Base-by-base conservation (phyloP, 2,888 invertebrate genomes). In the Standfussiana lucernea region DNA sequence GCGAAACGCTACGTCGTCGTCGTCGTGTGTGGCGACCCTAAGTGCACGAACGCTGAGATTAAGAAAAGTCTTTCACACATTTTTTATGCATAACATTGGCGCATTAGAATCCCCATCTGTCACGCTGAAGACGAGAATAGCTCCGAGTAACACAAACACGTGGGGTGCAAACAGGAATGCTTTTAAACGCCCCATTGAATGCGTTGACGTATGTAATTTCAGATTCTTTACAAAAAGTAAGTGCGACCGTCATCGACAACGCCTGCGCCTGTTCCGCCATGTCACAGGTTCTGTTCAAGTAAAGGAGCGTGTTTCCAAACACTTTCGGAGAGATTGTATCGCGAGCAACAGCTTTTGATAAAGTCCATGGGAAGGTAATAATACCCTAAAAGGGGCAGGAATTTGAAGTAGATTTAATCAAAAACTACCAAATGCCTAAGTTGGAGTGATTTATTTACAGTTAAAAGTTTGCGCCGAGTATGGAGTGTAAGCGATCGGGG, bases 141-240 rank as follows among this genome's bases (percentile, higher is more conserved):
- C 91, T 89, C 82, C 83, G 86, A 87, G 86, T 86, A 74, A 85
- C 86, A 86, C 88, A 87, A 89, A 91, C 91, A 91, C 91, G 91
- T 91, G 93, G 92, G 91, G 90, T 82, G 90, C 84, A 85, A 89
- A 88, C 89, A 88, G 92, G 92, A 93, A 93, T 92, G 94, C 94
- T 94, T 94, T 95, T 93, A 93, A 93, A 92, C 92, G 93, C 91
- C 92, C 93, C 94, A 93, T 93, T 94, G 93, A 93, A 92, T 86
- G 93, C 93, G 94, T 92, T 92, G 95, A 94, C 93, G 94, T 94
- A 92, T 94, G 94, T 94, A 94, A 95, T 94, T 94, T 93, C 94
- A 94, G 94, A 94, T 91, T 93, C 89, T 90, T 89, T 88, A 94
- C 92, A 95, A 94, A 93, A 93, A 91, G 90, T 90, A 90, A 91